Conservation (phyloP, 2,888 invertebrate genomes). For the Caenorhabditis angaria region DNA sequence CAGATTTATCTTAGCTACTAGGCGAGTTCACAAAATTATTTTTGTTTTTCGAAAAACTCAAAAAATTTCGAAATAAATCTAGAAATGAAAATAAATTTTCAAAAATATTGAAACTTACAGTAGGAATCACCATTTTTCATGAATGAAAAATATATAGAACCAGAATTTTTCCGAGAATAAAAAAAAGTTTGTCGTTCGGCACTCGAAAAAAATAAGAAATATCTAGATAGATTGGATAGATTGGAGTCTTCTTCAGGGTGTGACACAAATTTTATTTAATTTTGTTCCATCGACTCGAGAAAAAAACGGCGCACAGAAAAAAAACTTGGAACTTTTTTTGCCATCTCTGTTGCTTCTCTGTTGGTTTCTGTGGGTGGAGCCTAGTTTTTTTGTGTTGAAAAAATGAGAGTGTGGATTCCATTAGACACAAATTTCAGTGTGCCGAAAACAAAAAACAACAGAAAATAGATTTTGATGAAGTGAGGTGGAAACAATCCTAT, state of each 20-base stretch:
- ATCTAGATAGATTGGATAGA: conserved; percentile 39
- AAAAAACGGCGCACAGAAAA: not conserved
- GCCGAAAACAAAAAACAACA: conserved; percentile 8
- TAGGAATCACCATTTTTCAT: conserved; percentile 55
- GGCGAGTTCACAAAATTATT: not conserved
- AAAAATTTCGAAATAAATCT: not conserved
- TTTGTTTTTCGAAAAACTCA: not conserved
- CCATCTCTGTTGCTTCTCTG: conserved; percentile 19
- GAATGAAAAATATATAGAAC: not conserved
- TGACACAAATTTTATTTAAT: conserved; percentile 33
- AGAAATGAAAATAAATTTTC: not conserved
- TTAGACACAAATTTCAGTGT: no score
- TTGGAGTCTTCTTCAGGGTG: conserved; percentile 38
- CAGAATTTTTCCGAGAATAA: no score
- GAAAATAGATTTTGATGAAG: conserved; percentile 12
- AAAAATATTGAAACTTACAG: no score
- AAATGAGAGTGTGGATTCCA: conserved; percentile 4
- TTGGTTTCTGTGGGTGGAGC: conserved; percentile 1
- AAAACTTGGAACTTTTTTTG: conserved; percentile 5
- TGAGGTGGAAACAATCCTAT: not conserved
- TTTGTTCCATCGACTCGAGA: conserved; percentile 13
- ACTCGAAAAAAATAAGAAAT: conserved; percentile 16
- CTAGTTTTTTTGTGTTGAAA: conserved; percentile 37
- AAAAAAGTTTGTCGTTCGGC: not conserved
- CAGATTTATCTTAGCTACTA: not conserved